These are phyloP conservation scores for Heterotilapia buettikoferi DNA, from an alignment of 2,113 vertebrate species.

Conservation along the genomic window DNA sequence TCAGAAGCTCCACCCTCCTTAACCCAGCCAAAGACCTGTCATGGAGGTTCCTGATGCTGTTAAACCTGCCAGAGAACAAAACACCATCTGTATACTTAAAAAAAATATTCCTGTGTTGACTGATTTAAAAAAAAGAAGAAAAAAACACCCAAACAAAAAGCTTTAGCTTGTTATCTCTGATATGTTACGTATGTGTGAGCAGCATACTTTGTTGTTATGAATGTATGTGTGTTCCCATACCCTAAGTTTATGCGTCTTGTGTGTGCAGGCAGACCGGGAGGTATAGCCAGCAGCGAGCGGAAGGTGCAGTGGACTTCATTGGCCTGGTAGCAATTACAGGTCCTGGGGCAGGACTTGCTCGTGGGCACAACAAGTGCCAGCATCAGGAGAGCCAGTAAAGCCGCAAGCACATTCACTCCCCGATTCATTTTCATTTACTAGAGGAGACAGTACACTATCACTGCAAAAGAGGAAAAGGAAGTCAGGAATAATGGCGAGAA, in stretches of 20 bases:
- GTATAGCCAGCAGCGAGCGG: slow-evolving; percentile 80
- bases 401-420: slow-evolving; percentile 18
- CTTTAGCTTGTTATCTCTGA: not conserved
- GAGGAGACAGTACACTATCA: not conserved
- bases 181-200: not conserved
- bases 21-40: slow-evolving; percentile 80
- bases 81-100: not conserved
- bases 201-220: not conserved
- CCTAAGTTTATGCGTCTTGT: slow-evolving; percentile 91
- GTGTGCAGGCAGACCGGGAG: slow-evolving; percentile 70
- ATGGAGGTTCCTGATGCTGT: slow-evolving; percentile 80
- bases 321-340: slow-evolving; percentile 86
- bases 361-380: slow-evolving; percentile 21
- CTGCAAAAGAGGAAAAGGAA: slow-evolving; percentile 4
- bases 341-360: slow-evolving; percentile 73
- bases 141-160: not conserved
- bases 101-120: not conserved
- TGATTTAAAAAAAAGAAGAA: not conserved
- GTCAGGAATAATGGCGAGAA: not conserved
- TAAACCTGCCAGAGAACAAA: slow-evolving; percentile 76
- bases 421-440: not conserved
- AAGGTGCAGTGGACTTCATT: slow-evolving; percentile 96
- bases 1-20: slow-evolving; percentile 80
- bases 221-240: slow-evolving; percentile 60
- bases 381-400: slow-evolving; percentile 71